Conservation (phyloP, 2,888 invertebrate genomes). For the Campoletis raptor region DNA sequence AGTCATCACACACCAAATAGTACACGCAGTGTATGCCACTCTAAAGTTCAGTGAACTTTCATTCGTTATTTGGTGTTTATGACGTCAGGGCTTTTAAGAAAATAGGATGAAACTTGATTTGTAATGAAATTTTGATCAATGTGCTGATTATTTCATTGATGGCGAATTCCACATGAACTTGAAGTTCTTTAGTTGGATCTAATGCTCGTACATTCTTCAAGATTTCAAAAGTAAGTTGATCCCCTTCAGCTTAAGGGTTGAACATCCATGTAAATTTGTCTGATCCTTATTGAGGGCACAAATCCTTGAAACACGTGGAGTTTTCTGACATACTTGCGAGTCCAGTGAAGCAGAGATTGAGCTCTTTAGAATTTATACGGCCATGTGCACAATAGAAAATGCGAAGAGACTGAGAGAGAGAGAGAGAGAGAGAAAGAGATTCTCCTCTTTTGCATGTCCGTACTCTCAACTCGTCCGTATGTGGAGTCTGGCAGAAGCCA, state of each 20-base stretch:
- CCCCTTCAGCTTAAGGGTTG: not conserved
- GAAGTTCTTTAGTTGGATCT: not conserved
- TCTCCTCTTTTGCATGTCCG: conserved; percentile 38
- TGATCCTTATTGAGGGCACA: conserved; percentile 2
- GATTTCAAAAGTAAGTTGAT: not conserved
- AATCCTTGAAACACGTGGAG: conserved; percentile 17
- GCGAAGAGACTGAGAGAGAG: conserved; percentile 20
- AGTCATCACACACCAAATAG: not conserved
- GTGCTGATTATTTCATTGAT: not conserved
- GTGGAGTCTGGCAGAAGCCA: conserved; percentile 42
- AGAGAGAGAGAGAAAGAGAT: not conserved
- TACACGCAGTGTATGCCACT: not conserved
- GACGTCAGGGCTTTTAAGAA: not conserved
- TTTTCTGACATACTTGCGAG: conserved; percentile 21
- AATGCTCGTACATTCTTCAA: not conserved
- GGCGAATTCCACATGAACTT: not conserved
- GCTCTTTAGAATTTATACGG: conserved; percentile 65
- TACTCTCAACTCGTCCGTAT: conserved; percentile 29
- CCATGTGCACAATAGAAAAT: conserved; percentile 62
- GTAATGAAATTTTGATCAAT: not conserved
- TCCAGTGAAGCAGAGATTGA: conserved; percentile 56
- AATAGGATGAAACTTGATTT: not conserved
- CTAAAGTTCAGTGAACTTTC: conserved; percentile 3
- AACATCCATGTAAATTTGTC: not conserved
- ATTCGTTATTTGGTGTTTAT: not conserved